Evolutionary conservation across 2,888 invertebrate species (phyloP).

Genomic region (Temnothorax rugatulus): DNA sequence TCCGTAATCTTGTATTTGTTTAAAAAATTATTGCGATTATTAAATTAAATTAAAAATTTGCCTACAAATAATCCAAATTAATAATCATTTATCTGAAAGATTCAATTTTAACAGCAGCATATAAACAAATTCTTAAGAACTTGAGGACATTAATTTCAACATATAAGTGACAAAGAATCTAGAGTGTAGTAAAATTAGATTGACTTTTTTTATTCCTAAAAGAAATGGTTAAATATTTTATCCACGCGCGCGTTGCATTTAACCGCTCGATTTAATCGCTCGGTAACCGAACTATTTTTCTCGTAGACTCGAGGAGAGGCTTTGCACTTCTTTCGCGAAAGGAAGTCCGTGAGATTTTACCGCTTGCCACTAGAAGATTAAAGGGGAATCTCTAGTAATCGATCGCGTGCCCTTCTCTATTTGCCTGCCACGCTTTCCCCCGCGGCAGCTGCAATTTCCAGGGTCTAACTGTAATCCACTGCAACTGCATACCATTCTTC

Average conservation of each 20-base stretch:
- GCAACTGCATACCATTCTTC: constrained; percentile 41
- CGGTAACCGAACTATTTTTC: constrained; percentile 37
- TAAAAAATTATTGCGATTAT: constrained; percentile 5
- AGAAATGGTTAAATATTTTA: not conserved
- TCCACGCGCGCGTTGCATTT: constrained; percentile 1
- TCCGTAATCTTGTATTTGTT: not conserved
- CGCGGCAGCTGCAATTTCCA: constrained; percentile 40
- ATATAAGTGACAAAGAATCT: not conserved
- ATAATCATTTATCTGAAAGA: not conserved
- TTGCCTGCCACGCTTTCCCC: constrained; percentile 15
- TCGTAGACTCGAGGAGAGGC: not conserved
- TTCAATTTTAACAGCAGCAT: not conserved
- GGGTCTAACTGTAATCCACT: constrained; percentile 21
- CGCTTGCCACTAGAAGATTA: constrained; percentile 43
- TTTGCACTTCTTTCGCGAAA: not conserved
- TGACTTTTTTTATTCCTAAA: not conserved
- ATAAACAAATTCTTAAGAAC: not conserved
- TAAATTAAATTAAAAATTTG: not conserved
- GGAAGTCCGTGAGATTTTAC: constrained; percentile 27
- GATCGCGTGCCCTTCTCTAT: constrained; percentile 45
- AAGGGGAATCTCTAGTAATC: constrained; percentile 44
- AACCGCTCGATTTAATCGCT: constrained; percentile 37
- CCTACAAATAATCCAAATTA: not conserved
- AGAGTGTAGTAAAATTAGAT: constrained; percentile 1
- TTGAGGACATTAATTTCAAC: not conserved